Conservation (phyloP, 2,888 invertebrate species). For the Cabera pusaria region DNA sequence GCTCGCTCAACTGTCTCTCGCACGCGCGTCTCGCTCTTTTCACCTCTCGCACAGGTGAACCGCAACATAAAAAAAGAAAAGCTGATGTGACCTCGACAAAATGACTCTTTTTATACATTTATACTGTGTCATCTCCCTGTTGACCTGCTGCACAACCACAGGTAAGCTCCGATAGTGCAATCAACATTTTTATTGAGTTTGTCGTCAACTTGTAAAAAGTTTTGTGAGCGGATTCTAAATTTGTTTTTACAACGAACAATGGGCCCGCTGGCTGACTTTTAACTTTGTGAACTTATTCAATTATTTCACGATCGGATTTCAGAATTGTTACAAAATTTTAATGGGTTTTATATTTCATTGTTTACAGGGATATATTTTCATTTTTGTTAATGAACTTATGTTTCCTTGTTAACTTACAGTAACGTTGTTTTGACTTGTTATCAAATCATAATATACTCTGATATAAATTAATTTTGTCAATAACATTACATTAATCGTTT, state of each 20-base stretch:
- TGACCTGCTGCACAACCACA: conserved; percentile 71
- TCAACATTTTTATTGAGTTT: conserved; percentile 72
- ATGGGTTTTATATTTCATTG: conserved; percentile 10
- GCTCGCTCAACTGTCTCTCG: conserved; percentile 45
- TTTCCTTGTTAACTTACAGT: neutral
- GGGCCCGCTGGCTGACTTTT: conserved; percentile 8
- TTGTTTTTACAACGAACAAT: conserved; percentile 34
- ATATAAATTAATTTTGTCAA: too few relatives aligned
- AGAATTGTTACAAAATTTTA: conserved; percentile 15
- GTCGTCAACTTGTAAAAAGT: conserved; percentile 55
- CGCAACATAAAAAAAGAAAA: conserved; percentile 38
- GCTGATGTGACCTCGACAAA: conserved; percentile 58
- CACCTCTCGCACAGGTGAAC: conserved; percentile 62
- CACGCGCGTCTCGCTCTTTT: conserved; percentile 40
- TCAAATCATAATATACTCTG: too few relatives aligned
- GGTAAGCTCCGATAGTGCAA: conserved; percentile 62
- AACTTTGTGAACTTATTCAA: conserved; percentile 23
- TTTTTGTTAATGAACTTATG: too few relatives aligned
- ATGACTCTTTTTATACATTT: conserved; percentile 81
- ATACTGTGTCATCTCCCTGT: conserved; percentile 72
- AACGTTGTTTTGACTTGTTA: too few relatives aligned
- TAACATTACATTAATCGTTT: too few relatives aligned
- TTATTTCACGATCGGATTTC: conserved; percentile 18
- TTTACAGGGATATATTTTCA: conserved; percentile 6
- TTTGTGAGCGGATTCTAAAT: conserved; percentile 43